Conservation (phyloP, 2,888 invertebrate genomes). For the Acrobasis consociella region DNA sequence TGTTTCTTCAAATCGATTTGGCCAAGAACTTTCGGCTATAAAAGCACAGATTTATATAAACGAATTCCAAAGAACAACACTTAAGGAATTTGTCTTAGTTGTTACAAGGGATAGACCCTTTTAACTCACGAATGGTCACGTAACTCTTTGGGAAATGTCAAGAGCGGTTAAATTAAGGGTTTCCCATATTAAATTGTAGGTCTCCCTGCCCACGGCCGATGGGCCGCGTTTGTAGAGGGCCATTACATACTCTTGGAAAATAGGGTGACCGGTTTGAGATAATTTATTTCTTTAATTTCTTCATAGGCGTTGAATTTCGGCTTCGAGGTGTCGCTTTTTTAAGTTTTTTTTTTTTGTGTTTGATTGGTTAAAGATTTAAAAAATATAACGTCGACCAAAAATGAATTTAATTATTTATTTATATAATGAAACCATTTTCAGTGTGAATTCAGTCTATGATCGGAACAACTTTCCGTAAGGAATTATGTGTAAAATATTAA, state of each 20-base stretch:
- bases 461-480: too few relatives aligned
- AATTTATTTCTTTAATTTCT: neutral
- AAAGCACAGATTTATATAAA: conserved; percentile 15
- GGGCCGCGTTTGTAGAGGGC: conserved; percentile 2
- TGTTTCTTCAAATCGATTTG: neutral
- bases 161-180: conserved; percentile 19
- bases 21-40: neutral
- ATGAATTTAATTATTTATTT: too few relatives aligned
- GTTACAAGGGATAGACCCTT: conserved; percentile 19
- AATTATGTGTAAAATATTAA: too few relatives aligned
- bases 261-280: neutral
- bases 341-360: too few relatives aligned
- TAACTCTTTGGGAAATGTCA: conserved; percentile 21
- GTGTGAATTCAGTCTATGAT: too few relatives aligned
- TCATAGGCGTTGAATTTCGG: neutral
- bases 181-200: conserved; percentile 17
- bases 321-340: neutral
- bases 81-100: conserved; percentile 21
- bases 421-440: too few relatives aligned
- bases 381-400: too few relatives aligned
- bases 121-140: conserved; percentile 23
- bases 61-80: conserved; percentile 19
- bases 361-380: too few relatives aligned
- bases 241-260: neutral
- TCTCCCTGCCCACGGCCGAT: neutral